A percentile compares a stretch with the other conserved stretches of the same genome.
These are phyloP conservation scores for Grallaria varia DNA, from an alignment of 2,113 vertebrate genomes.

Conservation along the genomic window DNA sequence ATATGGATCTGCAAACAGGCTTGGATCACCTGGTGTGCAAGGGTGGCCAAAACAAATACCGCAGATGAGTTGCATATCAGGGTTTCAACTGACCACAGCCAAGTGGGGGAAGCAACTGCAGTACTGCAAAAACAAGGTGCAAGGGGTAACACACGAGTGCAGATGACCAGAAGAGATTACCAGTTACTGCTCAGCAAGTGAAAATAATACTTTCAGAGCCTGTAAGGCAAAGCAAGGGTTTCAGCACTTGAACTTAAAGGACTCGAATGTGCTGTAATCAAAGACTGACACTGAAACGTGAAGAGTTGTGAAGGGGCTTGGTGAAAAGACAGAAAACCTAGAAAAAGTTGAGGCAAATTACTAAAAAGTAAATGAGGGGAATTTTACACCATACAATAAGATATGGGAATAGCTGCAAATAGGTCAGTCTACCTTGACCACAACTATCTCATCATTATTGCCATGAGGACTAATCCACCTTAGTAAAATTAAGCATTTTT, in stretches of 20 bases:
- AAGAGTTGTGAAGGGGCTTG: not conserved
- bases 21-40: not conserved
- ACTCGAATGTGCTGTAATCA: not conserved
- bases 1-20: constrained; percentile 1
- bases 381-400: not conserved
- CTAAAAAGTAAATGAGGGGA: not conserved
- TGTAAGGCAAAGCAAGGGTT: not conserved
- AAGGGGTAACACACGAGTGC: not conserved
- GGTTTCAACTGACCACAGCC: not conserved
- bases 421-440: not conserved
- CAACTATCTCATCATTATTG: not conserved
- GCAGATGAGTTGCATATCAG: not conserved
- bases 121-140: not conserved
- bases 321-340: not conserved
- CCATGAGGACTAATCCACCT: not conserved
- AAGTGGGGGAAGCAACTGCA: not conserved
- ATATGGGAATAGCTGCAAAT: not conserved
- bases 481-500: not conserved
- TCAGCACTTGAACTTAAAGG: not conserved
- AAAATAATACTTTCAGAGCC: not conserved
- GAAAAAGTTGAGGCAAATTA: not conserved
- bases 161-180: not conserved
- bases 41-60: not conserved
- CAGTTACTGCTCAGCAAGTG: not conserved
- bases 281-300: not conserved